Conservation (phyloP, 2,797 vertebrate genomes). For the Tapera naevia region DNA sequence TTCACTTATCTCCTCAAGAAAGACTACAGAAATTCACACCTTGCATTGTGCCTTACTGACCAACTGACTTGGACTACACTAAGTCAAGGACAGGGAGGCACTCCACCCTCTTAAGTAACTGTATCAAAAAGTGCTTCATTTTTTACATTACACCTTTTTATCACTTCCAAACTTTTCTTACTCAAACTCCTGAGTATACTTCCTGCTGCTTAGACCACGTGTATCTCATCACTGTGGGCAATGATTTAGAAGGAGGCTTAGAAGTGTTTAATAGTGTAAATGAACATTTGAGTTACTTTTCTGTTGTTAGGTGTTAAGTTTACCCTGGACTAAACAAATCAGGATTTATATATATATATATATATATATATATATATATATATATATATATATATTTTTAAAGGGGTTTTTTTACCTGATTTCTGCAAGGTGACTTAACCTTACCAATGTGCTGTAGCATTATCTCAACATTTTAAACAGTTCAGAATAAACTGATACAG, state of each 20-base stretch:
- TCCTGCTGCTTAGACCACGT: neutral
- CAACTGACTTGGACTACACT: neutral
- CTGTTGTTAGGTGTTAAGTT: neutral
- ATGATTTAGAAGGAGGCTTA: neutral
- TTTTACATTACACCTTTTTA: neutral
- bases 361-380: fast-evolving
- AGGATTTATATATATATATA: neutral
- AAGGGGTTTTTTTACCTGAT: neutral
- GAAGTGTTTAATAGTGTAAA: neutral
- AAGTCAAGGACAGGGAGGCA: neutral
- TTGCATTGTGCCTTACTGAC: neutral
- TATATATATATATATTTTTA: too few species aligned
- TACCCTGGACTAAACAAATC: neutral
- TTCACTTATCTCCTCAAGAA: neutral
- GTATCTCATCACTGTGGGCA: neutral
- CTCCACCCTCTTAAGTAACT: neutral
- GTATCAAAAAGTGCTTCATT: neutral
- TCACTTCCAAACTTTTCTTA: neutral
- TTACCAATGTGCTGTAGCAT: neutral
- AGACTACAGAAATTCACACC: neutral
- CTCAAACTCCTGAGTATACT: neutral
- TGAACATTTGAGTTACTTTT: neutral
- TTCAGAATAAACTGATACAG: neutral
- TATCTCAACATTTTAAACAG: neutral
- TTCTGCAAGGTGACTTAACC: neutral